A percentile compares a stretch with the other conserved stretches of the same genome.
Evolutionary conservation across 2,797 vertebrate genomes (phyloP).

Genomic region (Liparis tanakae): DNA sequence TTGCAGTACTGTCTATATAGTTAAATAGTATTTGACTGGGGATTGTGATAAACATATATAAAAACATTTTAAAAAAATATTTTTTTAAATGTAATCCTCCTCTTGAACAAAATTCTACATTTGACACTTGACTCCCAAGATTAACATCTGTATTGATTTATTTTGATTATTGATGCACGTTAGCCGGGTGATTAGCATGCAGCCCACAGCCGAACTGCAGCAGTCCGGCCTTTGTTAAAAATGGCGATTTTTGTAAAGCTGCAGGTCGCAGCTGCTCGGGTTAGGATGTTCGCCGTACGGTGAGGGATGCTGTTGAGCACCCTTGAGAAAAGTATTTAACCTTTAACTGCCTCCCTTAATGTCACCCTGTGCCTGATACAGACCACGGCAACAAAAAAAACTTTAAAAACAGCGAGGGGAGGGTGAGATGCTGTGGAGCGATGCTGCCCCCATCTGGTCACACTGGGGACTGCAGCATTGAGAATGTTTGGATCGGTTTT

Average conservation of each 20-base stretch:
- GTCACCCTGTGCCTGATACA: constrained; percentile 68
- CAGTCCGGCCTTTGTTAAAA: constrained; percentile 17
- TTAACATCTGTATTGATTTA: too few relatives aligned
- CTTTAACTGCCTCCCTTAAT: constrained; percentile 77
- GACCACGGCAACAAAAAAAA: constrained; percentile 19
- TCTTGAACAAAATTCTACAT: too few relatives aligned
- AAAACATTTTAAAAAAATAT: too few relatives aligned
- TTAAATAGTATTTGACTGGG: neutral
- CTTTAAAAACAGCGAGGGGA: too few relatives aligned
- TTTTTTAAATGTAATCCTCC: too few relatives aligned
- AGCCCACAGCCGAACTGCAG: constrained; percentile 36
- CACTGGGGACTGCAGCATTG: neutral
- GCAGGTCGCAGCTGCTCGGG: too few relatives aligned
- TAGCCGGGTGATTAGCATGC: constrained; percentile 41
- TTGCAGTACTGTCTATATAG: neutral
- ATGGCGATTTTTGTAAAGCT: too few relatives aligned
- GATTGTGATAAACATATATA: too few relatives aligned
- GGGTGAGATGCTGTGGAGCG: constrained; percentile 51
- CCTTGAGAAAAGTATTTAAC: constrained; percentile 79
- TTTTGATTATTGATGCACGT: too few relatives aligned
- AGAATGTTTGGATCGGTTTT: neutral
- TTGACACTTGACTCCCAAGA: too few relatives aligned
- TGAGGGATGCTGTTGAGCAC: constrained; percentile 46
- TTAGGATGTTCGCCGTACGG: constrained; percentile 48
- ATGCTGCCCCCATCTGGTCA: constrained; percentile 72